Base-by-base conservation (phyloP, 2,888 invertebrate species). In the Nomada ruficornis region DNA sequence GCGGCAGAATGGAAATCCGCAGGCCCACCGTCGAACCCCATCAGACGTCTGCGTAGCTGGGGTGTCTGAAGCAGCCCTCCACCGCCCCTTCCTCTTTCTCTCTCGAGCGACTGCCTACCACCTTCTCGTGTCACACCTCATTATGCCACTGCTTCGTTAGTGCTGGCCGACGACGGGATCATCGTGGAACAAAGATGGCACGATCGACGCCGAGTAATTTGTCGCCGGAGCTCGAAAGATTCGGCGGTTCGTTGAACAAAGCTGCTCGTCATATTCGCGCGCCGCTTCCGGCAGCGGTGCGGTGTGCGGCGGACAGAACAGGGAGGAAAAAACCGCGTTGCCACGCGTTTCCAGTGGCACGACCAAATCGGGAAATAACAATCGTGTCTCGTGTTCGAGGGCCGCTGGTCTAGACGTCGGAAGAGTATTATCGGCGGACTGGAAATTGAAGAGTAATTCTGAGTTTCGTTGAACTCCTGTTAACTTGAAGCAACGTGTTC, bases 31-130 rank as follows among this genome's bases (percentile, higher is more conserved):
- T 89, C 86, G 87, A 89, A 90, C 90, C 87, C 89, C 87, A 88
- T 88, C 91, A 89, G 88, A 88, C 90, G 91, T 89, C 91, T 90
- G 80, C 77, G 82, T 77, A 60, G 69, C 83, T 88, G 84, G 92
- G 91, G 90, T 92, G 91, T 92, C 92, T 92, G 92, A 91, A 92
- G 91, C 91, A 88, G 91, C 87, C 87, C 91, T 92, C 89, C 86
- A 90, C 82, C 42, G 18, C 80, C 74, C 77, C 44, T 50, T 57
- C 59, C 70, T 59, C 80, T 57, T 62, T 60, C 63, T 68, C 65
- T 70, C 59, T 50, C 68, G 55, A 74, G 80, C 86, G 75, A 69
- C 82, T 85, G 79, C 85, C 85, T 81, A 80, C 85, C 88, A 89
- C 88, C 90, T 91, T 88, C 91, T 85, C 91, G 87, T 90, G 89